Evolutionary conservation across 2,113 vertebrate species (phyloP), one percentile per base, ranked within the genome.

Genomic region (Hypomesus transpacificus): DNA sequence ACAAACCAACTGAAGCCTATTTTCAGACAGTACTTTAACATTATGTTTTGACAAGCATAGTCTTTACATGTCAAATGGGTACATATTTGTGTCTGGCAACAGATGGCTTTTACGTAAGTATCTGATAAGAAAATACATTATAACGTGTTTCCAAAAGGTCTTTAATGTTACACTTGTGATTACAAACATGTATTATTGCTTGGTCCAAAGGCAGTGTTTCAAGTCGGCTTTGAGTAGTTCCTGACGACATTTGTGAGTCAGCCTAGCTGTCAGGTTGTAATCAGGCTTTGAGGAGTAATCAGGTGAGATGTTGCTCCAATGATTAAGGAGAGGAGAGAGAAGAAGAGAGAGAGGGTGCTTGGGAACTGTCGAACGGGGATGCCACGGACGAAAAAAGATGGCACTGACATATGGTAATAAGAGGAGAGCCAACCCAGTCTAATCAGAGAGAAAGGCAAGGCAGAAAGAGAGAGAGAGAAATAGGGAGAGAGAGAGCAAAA

Each of bases 261-360:
- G 68, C 79, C 83, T 81, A 86, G 88, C 86, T 93, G 90, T 89
- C 89, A 90, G 76, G 84, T 89, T 85, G 82, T 92, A 94, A 93
- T 94, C 91, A 91, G 90, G 89, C 85, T 86, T 80, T 87, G 89
- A 88, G 92, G 90, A 94, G 78, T 81, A 95, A 96, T 95, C 93
- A 95, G 88, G 83, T 85, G 91, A 92, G 90, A 91, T 93, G 92
- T 91, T 91, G 91, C 88, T 91, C 87, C 89, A 86, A 89, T 94
- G 93, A 95, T 93, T 94, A 93, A 92, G 91, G 85, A 84, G 82
- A 81, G 69, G 79, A 78, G 74, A 88, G 89, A 85, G 86, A 46
- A 20, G 2, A 16, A 22, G 63, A 65, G 63, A 20, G 82, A 92
- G 60, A 74, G 59, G 54, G 57, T 91, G 91, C 87, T 89, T 90